A percentile compares a stretch with the other conserved stretches of the same genome.
Conservation (phyloP, 2,888 invertebrate genomes). For the Galerucella pusilla region DNA sequence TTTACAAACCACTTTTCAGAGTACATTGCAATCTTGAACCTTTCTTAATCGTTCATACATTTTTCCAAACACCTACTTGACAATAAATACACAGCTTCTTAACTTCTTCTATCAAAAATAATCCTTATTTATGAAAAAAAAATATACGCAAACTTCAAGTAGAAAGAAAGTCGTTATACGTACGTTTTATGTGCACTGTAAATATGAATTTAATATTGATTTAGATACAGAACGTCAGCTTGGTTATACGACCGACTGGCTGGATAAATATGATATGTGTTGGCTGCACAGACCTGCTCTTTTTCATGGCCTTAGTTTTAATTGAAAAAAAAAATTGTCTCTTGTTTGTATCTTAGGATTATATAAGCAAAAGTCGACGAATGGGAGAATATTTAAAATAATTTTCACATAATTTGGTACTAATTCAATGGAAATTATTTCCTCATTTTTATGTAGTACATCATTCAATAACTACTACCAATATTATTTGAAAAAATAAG, state of each 20-base stretch:
- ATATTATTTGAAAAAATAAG: no score
- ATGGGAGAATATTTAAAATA: no score
- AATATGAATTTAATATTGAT: slow-evolving; percentile 54
- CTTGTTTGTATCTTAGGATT: no score
- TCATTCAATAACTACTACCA: no score
- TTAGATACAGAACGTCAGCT: slow-evolving; percentile 40
- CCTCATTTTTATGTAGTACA: no score
- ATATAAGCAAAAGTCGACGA: no score
- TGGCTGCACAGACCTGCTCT: background rate
- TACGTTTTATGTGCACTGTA: slow-evolving; percentile 49
- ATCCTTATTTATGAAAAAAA: slow-evolving; percentile 40
- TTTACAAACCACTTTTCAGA: background rate
- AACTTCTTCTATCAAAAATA: slow-evolving; percentile 24
- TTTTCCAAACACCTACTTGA: slow-evolving; percentile 30
- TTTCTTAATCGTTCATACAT: background rate
- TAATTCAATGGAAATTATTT: no score
- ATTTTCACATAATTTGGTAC: no score
- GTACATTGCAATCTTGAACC: background rate
- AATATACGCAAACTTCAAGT: slow-evolving; percentile 26
- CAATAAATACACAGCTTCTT: slow-evolving; percentile 27
- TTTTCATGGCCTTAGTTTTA: slow-evolving; percentile 20
- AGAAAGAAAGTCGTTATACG: slow-evolving; percentile 48
- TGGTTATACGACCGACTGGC: slow-evolving; percentile 23
- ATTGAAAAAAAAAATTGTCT: slow-evolving; percentile 5
- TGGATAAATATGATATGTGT: background rate